Conservation (phyloP, 1,140 invertebrate genomes). For the Sminthurides bifidus region DNA sequence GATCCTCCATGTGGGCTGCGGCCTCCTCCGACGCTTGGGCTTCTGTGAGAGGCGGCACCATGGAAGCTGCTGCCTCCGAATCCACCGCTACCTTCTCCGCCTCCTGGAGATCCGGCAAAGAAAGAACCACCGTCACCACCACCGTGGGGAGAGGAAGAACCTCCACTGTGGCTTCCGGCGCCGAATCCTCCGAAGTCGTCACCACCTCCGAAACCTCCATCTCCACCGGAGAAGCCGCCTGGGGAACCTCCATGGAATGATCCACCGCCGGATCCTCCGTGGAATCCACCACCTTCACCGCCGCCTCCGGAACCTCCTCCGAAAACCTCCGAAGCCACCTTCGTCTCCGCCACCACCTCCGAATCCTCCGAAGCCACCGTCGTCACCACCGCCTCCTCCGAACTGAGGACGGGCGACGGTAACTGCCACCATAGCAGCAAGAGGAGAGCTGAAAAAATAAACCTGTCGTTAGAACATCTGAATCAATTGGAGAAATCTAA, state of each 20-base stretch:
- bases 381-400: constrained; percentile 18
- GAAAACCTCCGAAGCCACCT: constrained; percentile 6
- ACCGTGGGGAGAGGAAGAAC: background rate
- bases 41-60: background rate
- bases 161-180: constrained; percentile 2
- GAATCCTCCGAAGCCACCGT: constrained; percentile 8
- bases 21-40: background rate
- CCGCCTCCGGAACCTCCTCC: constrained; percentile 16
- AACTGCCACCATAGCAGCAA: constrained; percentile 10
- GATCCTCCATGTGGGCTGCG: too few species aligned
- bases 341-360: constrained; percentile 11
- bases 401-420: constrained; percentile 20
- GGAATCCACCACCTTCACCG: background rate
- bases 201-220: background rate
- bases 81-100: constrained; percentile 8
- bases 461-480: too few species aligned
- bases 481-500: too few species aligned
- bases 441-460: background rate
- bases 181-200: constrained; percentile 6
- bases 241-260: background rate
- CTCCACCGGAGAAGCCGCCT: background rate
- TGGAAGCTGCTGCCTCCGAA: constrained; percentile 1
- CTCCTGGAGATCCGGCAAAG: constrained; percentile 20
- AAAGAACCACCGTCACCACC: constrained; percentile 15
- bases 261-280: constrained; percentile 9